A percentile compares a stretch with the other conserved stretches of the same genome.
Evolutionary conservation across 2,113 vertebrate species (phyloP).

Genomic region (human (Homo sapiens)): GRCh38 chr4:94676501-94677000

Average conservation of each 20-base stretch:
- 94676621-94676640: neutral
- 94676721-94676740: neutral
- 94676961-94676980: constrained; percentile 65
- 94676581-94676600: neutral
- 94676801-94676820: neutral
- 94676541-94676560: neutral
- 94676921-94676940: constrained; percentile 1
- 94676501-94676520: neutral
- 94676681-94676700: neutral
- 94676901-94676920: neutral
- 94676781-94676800: neutral
- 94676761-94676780: neutral
- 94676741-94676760: neutral
- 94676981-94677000: constrained; percentile 69
- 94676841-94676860: neutral
- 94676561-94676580: neutral
- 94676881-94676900: neutral
- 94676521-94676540: neutral
- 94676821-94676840: neutral
- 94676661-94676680: neutral
- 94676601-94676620: neutral
- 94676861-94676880: neutral
- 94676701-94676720: neutral
- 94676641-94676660: neutral
- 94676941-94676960: constrained; percentile 68